phyloP scores from a whole-genome alignment of 2,888 invertebrate genomes.

The Drosophila nigricruria region DNA sequence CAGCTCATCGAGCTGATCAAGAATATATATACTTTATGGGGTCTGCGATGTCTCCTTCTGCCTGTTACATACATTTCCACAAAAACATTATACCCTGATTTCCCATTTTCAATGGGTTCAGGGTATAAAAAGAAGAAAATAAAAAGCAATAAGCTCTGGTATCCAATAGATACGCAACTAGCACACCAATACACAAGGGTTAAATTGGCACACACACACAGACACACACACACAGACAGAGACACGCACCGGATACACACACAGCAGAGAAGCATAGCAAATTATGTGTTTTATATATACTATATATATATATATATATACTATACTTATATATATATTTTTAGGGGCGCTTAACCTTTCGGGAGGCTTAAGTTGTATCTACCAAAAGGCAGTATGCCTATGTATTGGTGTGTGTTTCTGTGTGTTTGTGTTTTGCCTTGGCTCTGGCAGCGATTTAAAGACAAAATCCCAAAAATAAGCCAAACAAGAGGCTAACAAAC shows the following conservation, averaged over 20 bases:
- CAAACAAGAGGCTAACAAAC: conserved; percentile 65
- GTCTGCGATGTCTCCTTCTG: no score
- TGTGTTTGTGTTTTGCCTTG: conserved; percentile 44
- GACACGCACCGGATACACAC: conserved; percentile 13
- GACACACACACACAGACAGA: conserved; percentile 9
- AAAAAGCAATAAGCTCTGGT: conserved; percentile 57
- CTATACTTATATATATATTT: conserved; percentile 56
- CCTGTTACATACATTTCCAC: no score
- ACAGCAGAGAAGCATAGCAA: conserved; percentile 26
- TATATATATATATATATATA: conserved; percentile 4
- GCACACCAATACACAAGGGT: conserved; percentile 54
- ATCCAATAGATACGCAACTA: conserved; percentile 78
- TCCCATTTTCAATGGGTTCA: no score
- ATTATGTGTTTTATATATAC: conserved; percentile 56
- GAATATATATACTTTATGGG: no score
- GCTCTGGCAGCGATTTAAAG: conserved; percentile 69
- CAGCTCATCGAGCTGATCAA: no score
- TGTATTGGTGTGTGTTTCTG: conserved; percentile 18
- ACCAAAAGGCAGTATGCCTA: conserved; percentile 45
- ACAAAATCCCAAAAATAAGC: conserved; percentile 77
- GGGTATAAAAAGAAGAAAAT: conserved; percentile 10
- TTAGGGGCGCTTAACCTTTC: conserved; percentile 74
- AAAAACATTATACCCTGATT: no score
- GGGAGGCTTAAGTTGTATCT: conserved; percentile 74
- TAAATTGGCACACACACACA: conserved; percentile 34